Evolutionary conservation across 2,113 vertebrate species (phyloP), one percentile per base, ranked within the genome.

Genomic region (Paraplagusia blochii): DNA sequence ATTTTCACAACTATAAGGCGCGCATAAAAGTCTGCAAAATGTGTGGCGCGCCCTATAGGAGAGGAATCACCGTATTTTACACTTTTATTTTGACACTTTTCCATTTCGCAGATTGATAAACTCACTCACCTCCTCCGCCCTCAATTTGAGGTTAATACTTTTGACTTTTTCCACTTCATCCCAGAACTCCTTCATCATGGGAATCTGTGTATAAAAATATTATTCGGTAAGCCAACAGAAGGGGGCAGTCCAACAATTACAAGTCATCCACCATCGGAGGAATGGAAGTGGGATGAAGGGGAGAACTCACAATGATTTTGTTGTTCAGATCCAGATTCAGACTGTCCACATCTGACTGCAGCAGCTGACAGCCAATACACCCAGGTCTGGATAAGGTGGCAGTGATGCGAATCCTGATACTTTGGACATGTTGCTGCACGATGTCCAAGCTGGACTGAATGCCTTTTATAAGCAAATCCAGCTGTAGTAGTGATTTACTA

Each of bases 381-480:
- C 15, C 85, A 94, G 3, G 1, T 2, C 15, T 74, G 69, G 52
- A 92, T 69, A 1, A 1, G 0, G 0, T 22, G 2, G 6, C 3
- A 29, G 22, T 29, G 3, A 29, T 2, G 6, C 22, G 22, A 29
- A 2, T 11, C 36, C 1, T 67, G 42, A 92, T 73, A 1, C 0
- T 36, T 2, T 9, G 71, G 73, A 93, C 7, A 15, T 54, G 72
- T 69, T 4, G 33, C 51, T 87, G 58, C 35, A 88, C 39, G 14
- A 1, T 18, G 12, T 64, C 35, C 58, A 88, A 22, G 39, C 87
- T 84, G 38, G 78, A 52, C 73, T 83, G 74, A 16, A 90, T 76
- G 38, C 43, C 19, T 29, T 3, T 22, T 59, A 83, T 40, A 18
- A 81, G 81, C 0, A 52, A 49, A 35, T 78, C 72, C 45, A 85